A percentile compares a stretch with the other conserved stretches of the same genome.
Evolutionary conservation across 2,797 vertebrate genomes (phyloP).

Genomic region (Acipenser oxyrinchus): DNA sequence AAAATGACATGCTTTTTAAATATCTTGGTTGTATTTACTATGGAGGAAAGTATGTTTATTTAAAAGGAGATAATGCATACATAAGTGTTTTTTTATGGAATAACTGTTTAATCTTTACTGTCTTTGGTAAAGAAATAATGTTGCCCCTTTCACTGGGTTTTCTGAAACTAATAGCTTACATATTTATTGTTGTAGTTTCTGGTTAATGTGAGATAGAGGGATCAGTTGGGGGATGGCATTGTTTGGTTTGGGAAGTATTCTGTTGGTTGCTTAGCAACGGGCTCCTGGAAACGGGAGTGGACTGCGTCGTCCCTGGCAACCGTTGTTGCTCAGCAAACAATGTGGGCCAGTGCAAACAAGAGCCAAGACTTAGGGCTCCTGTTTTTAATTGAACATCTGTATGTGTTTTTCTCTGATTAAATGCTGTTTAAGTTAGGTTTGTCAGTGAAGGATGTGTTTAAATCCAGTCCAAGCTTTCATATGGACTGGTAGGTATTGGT

Average conservation of each 20-base stretch:
- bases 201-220: slow-evolving; percentile 73
- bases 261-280: slow-evolving; percentile 80
- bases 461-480: slow-evolving; percentile 34
- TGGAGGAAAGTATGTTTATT: too few relatives aligned
- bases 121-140: slow-evolving; percentile 51
- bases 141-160: slow-evolving; percentile 42
- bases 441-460: slow-evolving; percentile 46
- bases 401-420: slow-evolving; percentile 73
- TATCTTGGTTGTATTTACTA: too few relatives aligned
- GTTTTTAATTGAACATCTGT: slow-evolving; percentile 87
- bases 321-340: slow-evolving; percentile 94
- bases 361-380: slow-evolving; percentile 68
- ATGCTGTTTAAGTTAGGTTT: slow-evolving; percentile 44
- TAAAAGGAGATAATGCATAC: too few relatives aligned
- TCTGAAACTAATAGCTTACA: slow-evolving; percentile 80
- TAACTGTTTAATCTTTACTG: slow-evolving; percentile 28
- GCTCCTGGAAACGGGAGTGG: slow-evolving; percentile 82
- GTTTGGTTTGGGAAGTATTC: slow-evolving; percentile 98
- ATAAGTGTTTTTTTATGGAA: background rate
- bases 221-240: slow-evolving; percentile 81
- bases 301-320: slow-evolving; percentile 86
- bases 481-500: slow-evolving; percentile 31
- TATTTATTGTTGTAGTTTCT: slow-evolving; percentile 77
- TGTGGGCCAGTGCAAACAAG: slow-evolving; percentile 76
- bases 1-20: too few relatives aligned